Evolutionary conservation across 2,888 invertebrate genomes (phyloP), one percentile per base, ranked within the genome.

Genomic region (Tipula confusa): DNA sequence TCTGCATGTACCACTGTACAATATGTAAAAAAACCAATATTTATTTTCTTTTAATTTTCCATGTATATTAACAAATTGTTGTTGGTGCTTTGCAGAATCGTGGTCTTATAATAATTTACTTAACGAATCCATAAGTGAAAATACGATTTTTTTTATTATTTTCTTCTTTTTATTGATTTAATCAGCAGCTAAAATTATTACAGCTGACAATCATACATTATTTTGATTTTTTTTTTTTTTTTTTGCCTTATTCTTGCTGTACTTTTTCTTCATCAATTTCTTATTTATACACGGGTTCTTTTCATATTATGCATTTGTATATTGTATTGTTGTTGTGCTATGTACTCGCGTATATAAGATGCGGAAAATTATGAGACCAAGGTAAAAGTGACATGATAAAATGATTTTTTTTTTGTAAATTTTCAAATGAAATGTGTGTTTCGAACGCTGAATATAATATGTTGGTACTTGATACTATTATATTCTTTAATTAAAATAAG

Each of bases 251-350:
- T n/a, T n/a, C n/a, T n/a, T n/a, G n/a, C n/a, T 64, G 64, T 64
- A 64, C 24, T 64, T 64, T 64, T 64, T 64, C 64, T 64, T 64
- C 64, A 24, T 64, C 64, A 64, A 24, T 64, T 64, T 64, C 64
- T 64, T 64, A 64, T 64, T 64, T 64, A n/a, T n/a, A 64, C 64
- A 64, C 64, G 64, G 64, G 64, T 64, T 64, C 64, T 18, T 64
- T 64, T 24, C n/a, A 6, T 48, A 15, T 48, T 18, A 18, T 24
- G 24, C 18, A 24, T n/a, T 33, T 1, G 1, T 24, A 0, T 24
- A 64, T 64, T 24, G 5, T 48, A n/a, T 43, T 43, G 43, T 15
- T 43, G 43, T 15, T 43, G 43, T n/a, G 43, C 13, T 64, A 7
- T 64, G 24, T 64, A 43, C 1, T 5, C 36, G 11, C 11, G 11